phyloP scores from a whole-genome alignment of 2,888 invertebrate species.

The Nomada ferruginata region DNA sequence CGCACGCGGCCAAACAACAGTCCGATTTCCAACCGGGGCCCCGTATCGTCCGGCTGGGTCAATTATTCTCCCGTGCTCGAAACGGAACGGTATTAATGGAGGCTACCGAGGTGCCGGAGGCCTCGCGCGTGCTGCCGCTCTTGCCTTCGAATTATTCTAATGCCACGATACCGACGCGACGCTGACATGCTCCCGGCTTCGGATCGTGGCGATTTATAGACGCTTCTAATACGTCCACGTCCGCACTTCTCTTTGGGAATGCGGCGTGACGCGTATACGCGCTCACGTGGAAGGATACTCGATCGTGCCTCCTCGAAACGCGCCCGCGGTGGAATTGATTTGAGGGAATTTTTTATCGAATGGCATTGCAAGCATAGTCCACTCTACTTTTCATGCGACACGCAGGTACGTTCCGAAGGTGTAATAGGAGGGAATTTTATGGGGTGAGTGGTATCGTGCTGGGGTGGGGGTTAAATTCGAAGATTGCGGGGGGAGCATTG shows the following conservation, averaged over 20 bases:
- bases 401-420: too few species aligned
- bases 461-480: too few species aligned
- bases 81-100: conserved; percentile 69
- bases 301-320: conserved; percentile 1
- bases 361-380: too few species aligned
- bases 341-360: neutral
- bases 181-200: conserved; percentile 33
- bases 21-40: conserved; percentile 31
- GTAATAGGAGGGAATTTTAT: too few species aligned
- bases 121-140: conserved; percentile 58
- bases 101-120: conserved; percentile 66
- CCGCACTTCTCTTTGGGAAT: conserved; percentile 32
- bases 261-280: conserved; percentile 37
- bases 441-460: too few species aligned
- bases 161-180: conserved; percentile 55
- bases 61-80: conserved; percentile 55
- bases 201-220: conserved; percentile 30
- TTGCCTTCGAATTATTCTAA: conserved; percentile 72
- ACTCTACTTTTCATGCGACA: too few species aligned
- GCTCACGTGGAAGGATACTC: conserved; percentile 34
- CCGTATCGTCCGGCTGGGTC: conserved; percentile 37
- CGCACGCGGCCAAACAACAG: conserved; percentile 53
- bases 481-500: too few species aligned
- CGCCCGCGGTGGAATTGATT: conserved; percentile 19
- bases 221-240: conserved; percentile 34